phyloP scores from a whole-genome alignment of 2,113 vertebrate species.

The Cyrtonyx montezumae region DNA sequence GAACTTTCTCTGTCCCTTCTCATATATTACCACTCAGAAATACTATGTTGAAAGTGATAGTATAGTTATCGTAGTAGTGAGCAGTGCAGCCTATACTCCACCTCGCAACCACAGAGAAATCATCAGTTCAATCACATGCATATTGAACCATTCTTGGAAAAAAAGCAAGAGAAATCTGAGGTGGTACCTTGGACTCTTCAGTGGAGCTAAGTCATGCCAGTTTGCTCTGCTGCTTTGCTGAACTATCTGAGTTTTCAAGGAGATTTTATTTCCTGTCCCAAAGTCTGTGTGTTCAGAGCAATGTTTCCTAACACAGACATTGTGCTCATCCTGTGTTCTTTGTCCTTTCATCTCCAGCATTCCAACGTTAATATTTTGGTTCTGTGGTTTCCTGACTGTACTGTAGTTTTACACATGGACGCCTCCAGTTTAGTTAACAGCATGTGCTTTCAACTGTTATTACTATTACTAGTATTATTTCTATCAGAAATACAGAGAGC shows the following conservation, averaged over 20 bases:
- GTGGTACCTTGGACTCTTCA: background rate
- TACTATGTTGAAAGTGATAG: background rate
- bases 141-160: background rate
- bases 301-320: background rate
- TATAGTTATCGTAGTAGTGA: background rate
- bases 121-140: rapidly evolving
- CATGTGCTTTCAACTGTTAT: background rate
- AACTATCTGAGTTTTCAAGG: background rate
- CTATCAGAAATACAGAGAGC: background rate
- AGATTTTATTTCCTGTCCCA: background rate
- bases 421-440: background rate
- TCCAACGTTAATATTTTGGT: conserved; percentile 12
- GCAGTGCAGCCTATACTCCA: background rate
- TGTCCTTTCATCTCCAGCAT: conserved; percentile 16
- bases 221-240: background rate
- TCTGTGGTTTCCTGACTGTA: background rate
- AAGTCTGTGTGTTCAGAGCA: background rate
- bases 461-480: background rate
- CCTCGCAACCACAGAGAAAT: background rate
- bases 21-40: background rate
- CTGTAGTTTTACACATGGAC: background rate
- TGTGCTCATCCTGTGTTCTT: background rate
- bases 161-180: background rate
- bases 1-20: background rate
- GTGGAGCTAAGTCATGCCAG: background rate